Evolutionary conservation across 2,888 invertebrate genomes (phyloP), one percentile per base, ranked within the genome.

Genomic region (Agrotis exclamationis): DNA sequence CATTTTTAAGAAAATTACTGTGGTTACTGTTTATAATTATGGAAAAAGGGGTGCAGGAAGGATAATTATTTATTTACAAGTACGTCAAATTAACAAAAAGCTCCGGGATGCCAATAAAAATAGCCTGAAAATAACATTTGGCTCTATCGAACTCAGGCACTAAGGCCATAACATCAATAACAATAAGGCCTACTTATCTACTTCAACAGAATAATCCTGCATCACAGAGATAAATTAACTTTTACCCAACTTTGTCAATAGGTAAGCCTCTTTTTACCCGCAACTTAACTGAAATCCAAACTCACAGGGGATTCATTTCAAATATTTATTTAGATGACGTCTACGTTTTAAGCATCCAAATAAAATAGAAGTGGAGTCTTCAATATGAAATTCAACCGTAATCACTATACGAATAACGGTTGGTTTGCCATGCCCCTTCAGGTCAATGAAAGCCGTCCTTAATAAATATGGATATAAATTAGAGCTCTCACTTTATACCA

Each of bases 301-400:
- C 82, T 84, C 83, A 78, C 84, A 71, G 82, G 85, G 84, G 88
- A 86, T 87, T 90, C 86, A 83, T 88, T 88, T 85, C 86, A 89
- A 91, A 93, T 91, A 91, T 93, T 91, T 92, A 90, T 93, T 93
- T 89, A 89, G 90, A 91, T 88, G 89, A 88, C 88, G 84, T 86
- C 88, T 85, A 85, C 86, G 86, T 88, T 88, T 90, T 80, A 87
- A 87, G 87, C 84, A 86, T 81, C 77, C 85, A 86, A 90, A 90
- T 92, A 90, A 90, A 92, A 91, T 89, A 90, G 88, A 77, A 84
- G 77, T 68, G 70, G 80, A 78, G 81, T 76, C 77, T 80, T 84
- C 81, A 84, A 85, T 88, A 90, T 86, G 78, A 89, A 90, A 89
- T 89, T 88, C 84, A 88, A 88, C 88, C 89, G 86, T 89, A 89